Conservation (phyloP, 2,888 invertebrate genomes). For the Sminthurides aquaticus region DNA sequence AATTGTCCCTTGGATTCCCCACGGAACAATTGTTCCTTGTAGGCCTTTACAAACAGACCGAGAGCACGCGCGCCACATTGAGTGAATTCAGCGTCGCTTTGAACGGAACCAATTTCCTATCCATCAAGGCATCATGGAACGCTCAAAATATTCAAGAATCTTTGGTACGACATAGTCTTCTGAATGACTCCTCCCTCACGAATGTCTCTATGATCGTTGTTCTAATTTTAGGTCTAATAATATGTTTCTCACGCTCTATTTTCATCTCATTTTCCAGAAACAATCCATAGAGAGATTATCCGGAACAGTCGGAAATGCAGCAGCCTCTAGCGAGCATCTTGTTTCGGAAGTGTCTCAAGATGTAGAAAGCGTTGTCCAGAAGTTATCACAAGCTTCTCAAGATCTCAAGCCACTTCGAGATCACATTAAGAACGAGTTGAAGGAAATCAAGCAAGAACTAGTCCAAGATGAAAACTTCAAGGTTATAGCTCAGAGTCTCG, state of each 20-base stretch:
- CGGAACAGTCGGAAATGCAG: background rate
- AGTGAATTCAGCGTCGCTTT: slow-evolving; percentile 14
- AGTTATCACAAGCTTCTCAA: background rate
- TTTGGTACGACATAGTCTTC: too few relatives aligned
- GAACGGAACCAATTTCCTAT: slow-evolving; percentile 11
- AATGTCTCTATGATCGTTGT: too few relatives aligned
- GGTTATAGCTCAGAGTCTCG: background rate
- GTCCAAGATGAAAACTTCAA: background rate
- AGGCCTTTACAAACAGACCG: background rate
- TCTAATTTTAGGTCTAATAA: too few relatives aligned
- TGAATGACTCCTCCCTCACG: too few relatives aligned
- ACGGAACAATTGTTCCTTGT: slow-evolving; percentile 10
- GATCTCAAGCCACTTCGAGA: slow-evolving; percentile 10
- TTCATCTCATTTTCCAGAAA: too few relatives aligned
- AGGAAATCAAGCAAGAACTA: slow-evolving; percentile 17
- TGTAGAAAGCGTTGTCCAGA: background rate
- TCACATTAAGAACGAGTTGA: slow-evolving; percentile 2
- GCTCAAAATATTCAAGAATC: slow-evolving; percentile 12
- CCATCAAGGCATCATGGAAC: slow-evolving; percentile 15
- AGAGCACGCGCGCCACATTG: background rate
- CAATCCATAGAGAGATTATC: slow-evolving; percentile 5
- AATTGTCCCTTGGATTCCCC: slow-evolving; percentile 15
- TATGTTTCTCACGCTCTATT: too few relatives aligned
- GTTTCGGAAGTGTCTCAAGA: slow-evolving; percentile 7
- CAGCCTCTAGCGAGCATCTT: background rate